Evolutionary conservation across 1,140 invertebrate genomes (phyloP), one percentile per base, ranked within the genome.

Genomic region (Ladona fulva): DNA sequence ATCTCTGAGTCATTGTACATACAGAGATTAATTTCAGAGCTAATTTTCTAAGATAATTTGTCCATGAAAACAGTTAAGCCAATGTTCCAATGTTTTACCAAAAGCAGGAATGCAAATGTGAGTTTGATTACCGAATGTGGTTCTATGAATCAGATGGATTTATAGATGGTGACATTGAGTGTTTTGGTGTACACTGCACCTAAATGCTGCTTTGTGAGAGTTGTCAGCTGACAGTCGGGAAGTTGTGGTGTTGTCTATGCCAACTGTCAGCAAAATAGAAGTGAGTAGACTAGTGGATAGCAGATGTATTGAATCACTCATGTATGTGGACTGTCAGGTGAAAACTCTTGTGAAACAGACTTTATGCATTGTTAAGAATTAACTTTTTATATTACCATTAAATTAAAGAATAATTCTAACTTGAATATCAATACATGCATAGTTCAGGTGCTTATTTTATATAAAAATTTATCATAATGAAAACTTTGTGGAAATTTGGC

Each of bases 401-500:
- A 19, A 66, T 66, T 19, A 16, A 66, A 37, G 29, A 66, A 66
- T 22, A 66, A 66, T 19, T 22, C 52, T 66, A 66, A 66, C 14
- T 16, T 66, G 1, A 66, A 66, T 16, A 66, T 66, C n/a, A 22
- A 22, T 66, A 66, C 52, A 66, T 66, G 52, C 52, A 66, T 66
- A 66, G 52, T 66, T 66, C 52, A 66, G 52, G 52, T 66, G 52
- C 52, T 66, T 66, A 66, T 66, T 66, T 66, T 66, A 22, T 66
- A 66, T 66, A 66, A 66, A 66, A 19, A 19, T 66, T 66, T 66
- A 66, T 19, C n/a, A 6, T 6, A 19, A 19, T 19, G 52, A 66
- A 66, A 66, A 19, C n/a, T 66, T 66, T 66, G 14, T 19, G n/a
- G 52, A 66, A 66, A 66, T 66, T 66, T 66, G 52, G 52, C n/a